Conservation (phyloP, 2,797 vertebrate species). For the Lophotriccus pileatus region DNA sequence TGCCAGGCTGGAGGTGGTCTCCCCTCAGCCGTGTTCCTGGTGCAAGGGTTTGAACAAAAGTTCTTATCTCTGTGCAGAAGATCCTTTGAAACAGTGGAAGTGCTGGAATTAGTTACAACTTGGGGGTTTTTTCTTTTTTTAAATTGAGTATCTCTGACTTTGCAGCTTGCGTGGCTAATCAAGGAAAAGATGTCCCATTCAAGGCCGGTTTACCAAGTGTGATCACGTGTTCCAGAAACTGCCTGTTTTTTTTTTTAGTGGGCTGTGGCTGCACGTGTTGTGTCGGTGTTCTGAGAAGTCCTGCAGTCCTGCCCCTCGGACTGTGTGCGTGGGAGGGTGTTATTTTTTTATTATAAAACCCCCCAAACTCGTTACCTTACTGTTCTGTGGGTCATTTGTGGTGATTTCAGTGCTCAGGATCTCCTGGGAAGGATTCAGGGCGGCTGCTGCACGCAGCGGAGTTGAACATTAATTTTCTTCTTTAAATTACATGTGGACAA, state of each 20-base stretch:
- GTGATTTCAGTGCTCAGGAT: neutral
- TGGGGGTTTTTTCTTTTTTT: neutral
- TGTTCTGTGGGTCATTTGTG: neutral
- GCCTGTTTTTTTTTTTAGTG: neutral
- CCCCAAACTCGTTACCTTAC: neutral
- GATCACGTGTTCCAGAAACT: neutral
- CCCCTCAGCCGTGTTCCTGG: neutral
- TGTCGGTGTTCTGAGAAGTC: neutral
- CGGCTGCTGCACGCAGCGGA: rapidly evolving
- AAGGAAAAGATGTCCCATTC: neutral
- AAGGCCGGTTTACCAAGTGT: neutral
- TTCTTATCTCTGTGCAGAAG: neutral
- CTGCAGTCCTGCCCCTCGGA: neutral
- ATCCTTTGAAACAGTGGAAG: rapidly evolving
- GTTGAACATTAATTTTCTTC: neutral
- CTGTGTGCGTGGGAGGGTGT: neutral
- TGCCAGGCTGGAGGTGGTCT: constrained; percentile 10
- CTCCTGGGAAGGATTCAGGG: neutral
- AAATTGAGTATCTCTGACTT: neutral
- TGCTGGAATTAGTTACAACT: neutral
- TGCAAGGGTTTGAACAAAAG: neutral
- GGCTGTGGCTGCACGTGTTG: neutral
- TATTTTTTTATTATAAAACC: neutral
- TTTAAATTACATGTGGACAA: neutral
- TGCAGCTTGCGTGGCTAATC: neutral